phyloP scores from a whole-genome alignment of 2,113 vertebrate species.

The Anarhynchus alexandrinus region DNA sequence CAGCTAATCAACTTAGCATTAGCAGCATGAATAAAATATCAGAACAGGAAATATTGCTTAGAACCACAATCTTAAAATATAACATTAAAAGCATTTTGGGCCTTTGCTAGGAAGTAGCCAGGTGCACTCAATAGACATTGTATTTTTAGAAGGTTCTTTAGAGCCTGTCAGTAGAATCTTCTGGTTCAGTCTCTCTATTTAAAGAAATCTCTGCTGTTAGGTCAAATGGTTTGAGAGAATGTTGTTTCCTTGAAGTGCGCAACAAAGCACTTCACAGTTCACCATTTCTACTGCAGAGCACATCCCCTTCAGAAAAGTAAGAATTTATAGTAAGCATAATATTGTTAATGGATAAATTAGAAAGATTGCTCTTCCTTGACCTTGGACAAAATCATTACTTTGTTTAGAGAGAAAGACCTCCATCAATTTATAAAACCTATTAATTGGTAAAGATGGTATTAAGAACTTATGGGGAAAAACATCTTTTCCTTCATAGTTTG shows the following conservation, averaged over 20 bases:
- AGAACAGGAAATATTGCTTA: constrained; percentile 31
- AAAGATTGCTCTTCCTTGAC: neutral
- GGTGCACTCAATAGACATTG: neutral
- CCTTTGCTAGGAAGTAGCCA: constrained; percentile 1
- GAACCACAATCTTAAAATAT: constrained; percentile 21
- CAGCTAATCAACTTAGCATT: constrained; percentile 13
- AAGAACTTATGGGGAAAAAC: neutral
- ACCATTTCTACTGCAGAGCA: neutral
- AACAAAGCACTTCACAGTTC: neutral
- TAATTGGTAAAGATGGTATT: neutral
- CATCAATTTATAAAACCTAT: neutral
- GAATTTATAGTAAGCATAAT: neutral
- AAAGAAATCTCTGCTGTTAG: neutral
- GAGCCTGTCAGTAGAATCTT: neutral
- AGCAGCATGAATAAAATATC: constrained; percentile 53
- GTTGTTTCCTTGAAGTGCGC: neutral
- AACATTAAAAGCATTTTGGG: neutral
- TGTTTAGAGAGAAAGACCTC: neutral
- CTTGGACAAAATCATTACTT: neutral
- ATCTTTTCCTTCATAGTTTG: neutral
- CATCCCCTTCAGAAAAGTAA: neutral
- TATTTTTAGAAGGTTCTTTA: constrained; percentile 22
- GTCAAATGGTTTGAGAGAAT: neutral
- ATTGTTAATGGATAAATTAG: neutral
- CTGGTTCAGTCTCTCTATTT: neutral